Conservation (phyloP, 2,888 invertebrate species). For the Allophyes oxyacanthae region DNA sequence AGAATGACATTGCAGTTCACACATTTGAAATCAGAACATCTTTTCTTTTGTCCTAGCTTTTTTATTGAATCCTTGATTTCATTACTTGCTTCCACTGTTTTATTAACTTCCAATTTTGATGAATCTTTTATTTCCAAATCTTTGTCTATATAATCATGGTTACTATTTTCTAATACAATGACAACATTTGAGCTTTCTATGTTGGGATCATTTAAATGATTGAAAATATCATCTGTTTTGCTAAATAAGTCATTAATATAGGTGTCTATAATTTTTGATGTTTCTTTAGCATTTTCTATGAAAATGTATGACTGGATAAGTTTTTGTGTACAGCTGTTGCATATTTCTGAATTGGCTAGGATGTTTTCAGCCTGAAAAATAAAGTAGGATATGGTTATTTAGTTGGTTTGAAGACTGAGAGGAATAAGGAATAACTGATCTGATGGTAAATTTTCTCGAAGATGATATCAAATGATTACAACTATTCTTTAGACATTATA, state of each 20-base stretch:
- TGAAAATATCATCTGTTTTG: slow-evolving; percentile 33
- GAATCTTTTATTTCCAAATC: background rate
- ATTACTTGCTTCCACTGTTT: background rate
- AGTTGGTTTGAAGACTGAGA: background rate
- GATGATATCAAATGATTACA: too few species aligned
- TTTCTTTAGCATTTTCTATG: slow-evolving; percentile 27
- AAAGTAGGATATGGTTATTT: background rate
- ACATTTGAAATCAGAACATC: slow-evolving; percentile 21
- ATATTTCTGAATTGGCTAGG: slow-evolving; percentile 26
- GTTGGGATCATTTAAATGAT: slow-evolving; percentile 13
- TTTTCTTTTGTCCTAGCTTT: slow-evolving; percentile 1
- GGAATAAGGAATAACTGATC: background rate
- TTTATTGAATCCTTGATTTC: slow-evolving; percentile 1
- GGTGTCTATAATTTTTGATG: slow-evolving; percentile 14
- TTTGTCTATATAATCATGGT: background rate
- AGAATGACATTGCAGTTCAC: slow-evolving; percentile 13
- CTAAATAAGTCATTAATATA: slow-evolving; percentile 29
- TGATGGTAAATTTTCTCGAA: too few species aligned
- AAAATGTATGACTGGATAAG: slow-evolving; percentile 42
- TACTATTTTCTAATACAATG: slow-evolving; percentile 39
- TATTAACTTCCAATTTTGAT: background rate
- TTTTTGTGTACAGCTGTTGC: slow-evolving; percentile 37
- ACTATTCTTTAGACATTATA: too few species aligned
- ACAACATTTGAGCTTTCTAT: slow-evolving; percentile 30
- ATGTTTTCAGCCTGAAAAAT: slow-evolving; percentile 31